Conservation (phyloP, 2,113 vertebrate species). For the Clupea harengus region DNA sequence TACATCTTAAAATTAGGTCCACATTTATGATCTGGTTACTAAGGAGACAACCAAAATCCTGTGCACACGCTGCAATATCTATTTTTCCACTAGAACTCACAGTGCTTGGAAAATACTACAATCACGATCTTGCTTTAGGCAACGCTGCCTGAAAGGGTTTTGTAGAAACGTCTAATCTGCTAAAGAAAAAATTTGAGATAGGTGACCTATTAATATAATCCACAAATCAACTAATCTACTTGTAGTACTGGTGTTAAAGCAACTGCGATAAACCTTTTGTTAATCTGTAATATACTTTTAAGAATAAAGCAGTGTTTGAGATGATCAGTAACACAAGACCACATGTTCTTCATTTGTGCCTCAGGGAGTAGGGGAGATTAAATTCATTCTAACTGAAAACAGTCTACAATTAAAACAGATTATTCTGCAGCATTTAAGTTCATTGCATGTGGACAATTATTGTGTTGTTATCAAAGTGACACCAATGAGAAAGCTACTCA, state of each 20-base stretch:
- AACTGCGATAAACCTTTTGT: not conserved
- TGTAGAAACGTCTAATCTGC: not conserved
- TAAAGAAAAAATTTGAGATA: not conserved
- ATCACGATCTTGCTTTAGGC: not conserved
- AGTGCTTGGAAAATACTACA: not conserved
- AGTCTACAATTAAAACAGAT: no score
- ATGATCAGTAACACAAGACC: no score
- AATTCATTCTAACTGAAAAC: no score
- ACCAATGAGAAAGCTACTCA: no score
- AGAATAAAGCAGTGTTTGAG: no score
- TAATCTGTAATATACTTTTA: not conserved
- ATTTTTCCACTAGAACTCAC: not conserved
- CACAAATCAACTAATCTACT: not conserved
- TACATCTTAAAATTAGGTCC: conserved; percentile 28
- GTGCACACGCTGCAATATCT: not conserved
- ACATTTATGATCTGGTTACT: conserved; percentile 32
- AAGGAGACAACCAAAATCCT: conserved; percentile 27
- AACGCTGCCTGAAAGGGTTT: not conserved
- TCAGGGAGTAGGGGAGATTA: no score
- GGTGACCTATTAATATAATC: not conserved
- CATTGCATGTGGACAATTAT: no score
- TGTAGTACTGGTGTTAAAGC: not conserved
- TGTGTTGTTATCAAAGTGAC: no score
- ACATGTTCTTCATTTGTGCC: no score
- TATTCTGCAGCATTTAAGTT: no score